These are phyloP conservation scores for Panagrolaimus sp. DNA, from an alignment of 1,140 invertebrate genomes.

Conservation along the genomic window DNA sequence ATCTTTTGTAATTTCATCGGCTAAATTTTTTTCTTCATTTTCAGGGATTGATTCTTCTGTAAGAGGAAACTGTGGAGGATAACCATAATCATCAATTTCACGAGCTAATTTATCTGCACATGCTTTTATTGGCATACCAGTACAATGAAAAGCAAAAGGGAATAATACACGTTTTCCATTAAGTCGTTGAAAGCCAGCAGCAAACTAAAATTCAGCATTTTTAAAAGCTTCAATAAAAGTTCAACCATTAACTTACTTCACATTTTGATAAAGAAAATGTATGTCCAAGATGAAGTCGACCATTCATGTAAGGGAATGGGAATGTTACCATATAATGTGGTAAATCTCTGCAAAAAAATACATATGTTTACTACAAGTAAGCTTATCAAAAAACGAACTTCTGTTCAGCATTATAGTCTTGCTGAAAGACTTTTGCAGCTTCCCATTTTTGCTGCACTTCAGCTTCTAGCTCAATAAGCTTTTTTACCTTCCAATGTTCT, in stretches of 20 bases:
- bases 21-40: conserved; percentile 59
- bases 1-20: conserved; percentile 72
- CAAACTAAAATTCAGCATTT: conserved; percentile 69
- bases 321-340: conserved; percentile 85
- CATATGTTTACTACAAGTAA: too few relatives aligned
- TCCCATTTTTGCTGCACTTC: conserved; percentile 53
- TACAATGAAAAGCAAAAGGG: conserved; percentile 97
- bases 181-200: conserved; percentile 78
- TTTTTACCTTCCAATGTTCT: conserved; percentile 51
- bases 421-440: conserved; percentile 47
- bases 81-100: conserved; percentile 85
- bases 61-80: conserved; percentile 80
- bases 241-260: conserved; percentile 64
- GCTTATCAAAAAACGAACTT: conserved; percentile 32
- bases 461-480: conserved; percentile 47
- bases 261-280: conserved; percentile 94
- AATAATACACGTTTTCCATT: conserved; percentile 85
- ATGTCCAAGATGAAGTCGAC: conserved; percentile 89
- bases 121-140: conserved; percentile 74
- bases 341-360: conserved; percentile 16
- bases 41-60: conserved; percentile 53
- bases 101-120: conserved; percentile 94
- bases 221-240: conserved; percentile 53
- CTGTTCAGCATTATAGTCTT: conserved; percentile 33
- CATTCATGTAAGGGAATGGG: conserved; percentile 99